Conservation (phyloP, 1,140 invertebrate genomes). For the Samia ricini region DNA sequence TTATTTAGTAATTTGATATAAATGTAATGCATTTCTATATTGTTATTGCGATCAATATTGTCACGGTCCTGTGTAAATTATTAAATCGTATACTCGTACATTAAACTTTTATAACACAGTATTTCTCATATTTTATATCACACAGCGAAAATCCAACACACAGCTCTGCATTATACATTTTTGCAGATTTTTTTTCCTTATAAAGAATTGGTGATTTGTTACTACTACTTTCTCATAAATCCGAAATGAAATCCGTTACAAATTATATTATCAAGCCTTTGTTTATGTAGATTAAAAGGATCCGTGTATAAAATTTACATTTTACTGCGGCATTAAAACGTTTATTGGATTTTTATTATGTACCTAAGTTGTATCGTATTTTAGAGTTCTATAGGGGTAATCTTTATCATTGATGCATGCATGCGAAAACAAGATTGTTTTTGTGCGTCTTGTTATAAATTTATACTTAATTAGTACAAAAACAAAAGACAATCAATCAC, state of each 20-base stretch:
- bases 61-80: not conserved
- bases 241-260: not conserved
- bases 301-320: constrained; percentile 1
- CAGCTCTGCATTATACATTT: not conserved
- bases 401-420: not conserved
- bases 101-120: not conserved
- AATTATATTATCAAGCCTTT: constrained; percentile 1
- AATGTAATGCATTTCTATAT: no score
- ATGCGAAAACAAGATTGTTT: not conserved
- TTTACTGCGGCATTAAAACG: not conserved
- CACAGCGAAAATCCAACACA: not conserved
- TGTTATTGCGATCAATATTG: not conserved
- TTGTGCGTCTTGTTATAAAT: no score
- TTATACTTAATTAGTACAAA: no score
- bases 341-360: not conserved
- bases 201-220: not conserved
- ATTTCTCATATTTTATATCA: not conserved
- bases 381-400: not conserved
- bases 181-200: not conserved
- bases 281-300: constrained; percentile 1
- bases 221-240: not conserved
- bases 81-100: no score
- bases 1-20: no score
- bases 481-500: no score
- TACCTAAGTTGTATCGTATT: not conserved